Conservation (phyloP, 2,113 vertebrate species). For the Ptilonorhynchus violaceus region DNA sequence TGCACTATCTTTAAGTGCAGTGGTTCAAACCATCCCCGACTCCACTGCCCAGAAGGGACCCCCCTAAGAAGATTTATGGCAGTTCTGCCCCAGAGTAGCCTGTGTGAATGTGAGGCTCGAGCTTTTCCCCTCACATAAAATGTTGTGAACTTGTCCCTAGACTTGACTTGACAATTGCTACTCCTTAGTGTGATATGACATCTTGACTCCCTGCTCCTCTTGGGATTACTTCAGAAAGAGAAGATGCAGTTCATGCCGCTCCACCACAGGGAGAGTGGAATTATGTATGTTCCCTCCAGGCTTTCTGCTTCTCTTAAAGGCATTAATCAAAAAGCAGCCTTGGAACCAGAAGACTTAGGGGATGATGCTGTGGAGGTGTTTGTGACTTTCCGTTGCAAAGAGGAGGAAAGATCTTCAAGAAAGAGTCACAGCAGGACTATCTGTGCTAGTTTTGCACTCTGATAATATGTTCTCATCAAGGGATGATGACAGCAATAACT, state of each 20-base stretch:
- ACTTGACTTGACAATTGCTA: not conserved
- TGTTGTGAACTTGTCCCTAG: not conserved
- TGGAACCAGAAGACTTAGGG: not conserved
- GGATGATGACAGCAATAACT: not conserved
- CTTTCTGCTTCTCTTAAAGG: not conserved
- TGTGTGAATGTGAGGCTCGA: not conserved
- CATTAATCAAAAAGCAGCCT: not conserved
- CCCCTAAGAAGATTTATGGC: not conserved
- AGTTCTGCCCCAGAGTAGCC: not conserved
- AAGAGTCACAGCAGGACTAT: not conserved
- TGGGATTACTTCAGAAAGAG: not conserved
- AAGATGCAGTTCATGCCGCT: not conserved
- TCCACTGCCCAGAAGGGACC: not conserved
- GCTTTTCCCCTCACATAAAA: not conserved
- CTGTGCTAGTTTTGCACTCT: not conserved
- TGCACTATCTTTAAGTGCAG: not conserved
- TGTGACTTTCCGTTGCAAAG: not conserved
- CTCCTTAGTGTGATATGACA: not conserved
- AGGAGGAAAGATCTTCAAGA: not conserved
- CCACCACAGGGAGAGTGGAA: not conserved
- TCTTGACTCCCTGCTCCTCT: not conserved
- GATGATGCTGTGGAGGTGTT: not conserved
- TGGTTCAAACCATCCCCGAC: not conserved
- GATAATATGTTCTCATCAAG: not conserved
- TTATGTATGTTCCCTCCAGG: not conserved